Conservation (phyloP, 92 coral and sea anemone species). For the Heliopora coerulea region DNA sequence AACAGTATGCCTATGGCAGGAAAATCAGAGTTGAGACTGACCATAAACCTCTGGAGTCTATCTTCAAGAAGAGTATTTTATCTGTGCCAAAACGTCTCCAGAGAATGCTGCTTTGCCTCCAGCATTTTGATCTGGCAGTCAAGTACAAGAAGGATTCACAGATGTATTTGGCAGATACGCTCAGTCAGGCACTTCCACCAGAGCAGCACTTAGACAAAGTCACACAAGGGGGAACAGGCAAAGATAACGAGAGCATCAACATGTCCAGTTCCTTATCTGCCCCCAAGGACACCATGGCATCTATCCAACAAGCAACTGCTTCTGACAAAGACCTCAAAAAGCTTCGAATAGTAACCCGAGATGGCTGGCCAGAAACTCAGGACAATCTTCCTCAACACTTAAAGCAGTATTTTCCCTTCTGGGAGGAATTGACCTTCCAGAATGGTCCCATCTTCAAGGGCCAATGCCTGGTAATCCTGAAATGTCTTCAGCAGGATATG, state of each 20-base stretch:
- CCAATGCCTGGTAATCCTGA: constrained; percentile 55
- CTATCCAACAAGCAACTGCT: constrained; percentile 47
- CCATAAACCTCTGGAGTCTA: constrained; percentile 50
- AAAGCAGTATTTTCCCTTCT: constrained; percentile 34
- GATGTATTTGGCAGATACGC: constrained; percentile 58
- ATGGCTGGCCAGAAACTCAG: constrained; percentile 32
- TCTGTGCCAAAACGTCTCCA: constrained; percentile 52
- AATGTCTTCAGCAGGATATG: constrained; percentile 37
- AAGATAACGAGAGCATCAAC: constrained; percentile 38
- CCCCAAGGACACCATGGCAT: constrained; percentile 30
- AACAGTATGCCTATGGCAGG: constrained; percentile 53
- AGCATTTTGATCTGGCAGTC: constrained; percentile 51
- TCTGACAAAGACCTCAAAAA: constrained; percentile 12
- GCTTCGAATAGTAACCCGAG: constrained; percentile 28
- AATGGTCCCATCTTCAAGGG: constrained; percentile 55
- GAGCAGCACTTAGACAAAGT: constrained; percentile 5
- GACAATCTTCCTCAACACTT: neutral
- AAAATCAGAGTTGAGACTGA: constrained; percentile 57
- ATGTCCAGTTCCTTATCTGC: constrained; percentile 30
- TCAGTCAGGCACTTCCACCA: constrained; percentile 39
- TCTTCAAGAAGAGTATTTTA: constrained; percentile 47
- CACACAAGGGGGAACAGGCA: constrained; percentile 26
- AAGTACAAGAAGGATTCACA: constrained; percentile 54
- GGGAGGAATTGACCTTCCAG: constrained; percentile 53
- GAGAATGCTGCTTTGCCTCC: constrained; percentile 52